A percentile compares a stretch with the other conserved stretches of the same genome.
Evolutionary conservation across 2,888 invertebrate species (phyloP).

Genomic region (Cephus nigrinus): DNA sequence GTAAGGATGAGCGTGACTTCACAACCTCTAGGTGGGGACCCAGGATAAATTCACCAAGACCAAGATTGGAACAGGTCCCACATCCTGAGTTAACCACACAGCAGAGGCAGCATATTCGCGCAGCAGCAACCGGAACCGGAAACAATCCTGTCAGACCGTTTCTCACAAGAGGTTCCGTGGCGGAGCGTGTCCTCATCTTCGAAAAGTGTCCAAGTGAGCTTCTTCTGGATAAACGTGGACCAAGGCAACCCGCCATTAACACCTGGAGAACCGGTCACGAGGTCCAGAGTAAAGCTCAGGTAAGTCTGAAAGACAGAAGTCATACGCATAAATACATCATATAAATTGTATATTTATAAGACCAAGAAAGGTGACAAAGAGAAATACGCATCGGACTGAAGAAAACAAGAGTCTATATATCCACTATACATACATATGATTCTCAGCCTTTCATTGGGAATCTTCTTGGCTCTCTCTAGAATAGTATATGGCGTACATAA

Average conservation of each 20-base stretch:
- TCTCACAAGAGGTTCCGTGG: slow-evolving; percentile 89
- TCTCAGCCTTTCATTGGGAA: neutral
- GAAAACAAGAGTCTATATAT: neutral
- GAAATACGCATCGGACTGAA: neutral
- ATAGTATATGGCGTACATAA: neutral
- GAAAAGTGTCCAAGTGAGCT: slow-evolving; percentile 89
- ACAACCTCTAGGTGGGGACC: slow-evolving; percentile 65
- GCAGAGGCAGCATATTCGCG: slow-evolving; percentile 70
- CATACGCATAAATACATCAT: neutral
- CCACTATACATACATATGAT: neutral
- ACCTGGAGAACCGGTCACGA: slow-evolving; percentile 66
- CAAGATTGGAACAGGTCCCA: slow-evolving; percentile 68
- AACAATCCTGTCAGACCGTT: slow-evolving; percentile 83
- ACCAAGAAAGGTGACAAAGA: neutral
- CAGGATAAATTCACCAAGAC: slow-evolving; percentile 55
- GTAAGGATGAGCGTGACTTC: slow-evolving; percentile 49
- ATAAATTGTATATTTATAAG: neutral
- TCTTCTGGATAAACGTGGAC: slow-evolving; percentile 75
- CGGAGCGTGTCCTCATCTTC: slow-evolving; percentile 89
- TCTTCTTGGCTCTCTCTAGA: neutral
- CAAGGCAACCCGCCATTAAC: slow-evolving; percentile 69
- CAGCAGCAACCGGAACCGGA: slow-evolving; percentile 65
- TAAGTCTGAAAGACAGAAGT: slow-evolving; percentile 44
- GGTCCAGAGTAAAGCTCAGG: slow-evolving; percentile 68
- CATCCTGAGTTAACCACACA: slow-evolving; percentile 76